Conservation (phyloP, 2,888 invertebrate genomes). For the Boloria selene region DNA sequence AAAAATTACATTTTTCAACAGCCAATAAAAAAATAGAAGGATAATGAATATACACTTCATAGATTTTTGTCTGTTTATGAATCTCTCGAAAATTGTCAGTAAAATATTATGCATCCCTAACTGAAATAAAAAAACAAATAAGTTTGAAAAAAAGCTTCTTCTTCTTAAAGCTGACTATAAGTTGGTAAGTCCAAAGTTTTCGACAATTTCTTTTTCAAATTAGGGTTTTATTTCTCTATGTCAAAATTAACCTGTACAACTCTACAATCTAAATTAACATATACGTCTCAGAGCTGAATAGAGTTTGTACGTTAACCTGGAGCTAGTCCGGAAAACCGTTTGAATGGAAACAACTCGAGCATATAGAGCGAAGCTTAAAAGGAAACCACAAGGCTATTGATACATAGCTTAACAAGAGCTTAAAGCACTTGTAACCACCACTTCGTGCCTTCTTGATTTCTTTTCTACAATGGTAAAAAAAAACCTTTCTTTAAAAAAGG, state of each 20-base stretch:
- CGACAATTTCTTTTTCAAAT: too few species aligned
- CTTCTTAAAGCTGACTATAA: too few species aligned
- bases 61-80: too few species aligned
- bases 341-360: slow-evolving; percentile 44
- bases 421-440: slow-evolving; percentile 26
- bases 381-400: slow-evolving; percentile 66
- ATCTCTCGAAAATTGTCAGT: too few species aligned
- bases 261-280: slow-evolving; percentile 10
- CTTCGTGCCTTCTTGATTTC: slow-evolving; percentile 6
- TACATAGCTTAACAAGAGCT: slow-evolving; percentile 34
- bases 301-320: slow-evolving; percentile 27
- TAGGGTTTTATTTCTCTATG: not conserved
- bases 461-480: slow-evolving; percentile 1
- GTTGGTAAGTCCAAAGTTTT: too few species aligned
- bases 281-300: slow-evolving; percentile 11
- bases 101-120: too few species aligned
- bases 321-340: slow-evolving; percentile 48
- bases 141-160: too few species aligned
- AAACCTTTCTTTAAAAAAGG: too few species aligned
- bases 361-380: slow-evolving; percentile 47
- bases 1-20: too few species aligned
- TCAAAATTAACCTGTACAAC: not conserved
- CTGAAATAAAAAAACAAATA: too few species aligned
- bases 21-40: too few species aligned
- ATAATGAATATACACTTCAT: too few species aligned